Evolutionary conservation across 2,888 invertebrate genomes (phyloP).

Genomic region (Trichogramma evanescens): DNA sequence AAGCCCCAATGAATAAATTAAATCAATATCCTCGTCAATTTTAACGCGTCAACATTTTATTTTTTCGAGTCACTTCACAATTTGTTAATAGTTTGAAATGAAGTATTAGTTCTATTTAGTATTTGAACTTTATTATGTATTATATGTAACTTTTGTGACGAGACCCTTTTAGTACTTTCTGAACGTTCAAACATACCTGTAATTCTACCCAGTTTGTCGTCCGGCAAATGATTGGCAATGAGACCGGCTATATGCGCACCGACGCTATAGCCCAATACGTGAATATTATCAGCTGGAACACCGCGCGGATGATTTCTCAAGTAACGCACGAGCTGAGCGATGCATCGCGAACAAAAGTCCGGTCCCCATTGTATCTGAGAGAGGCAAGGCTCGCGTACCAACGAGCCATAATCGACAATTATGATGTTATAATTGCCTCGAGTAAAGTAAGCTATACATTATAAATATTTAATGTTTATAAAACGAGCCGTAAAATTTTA

Average conservation of each 20-base stretch:
- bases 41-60: too few relatives aligned
- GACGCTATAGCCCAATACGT: constrained; percentile 80
- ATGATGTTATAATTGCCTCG: constrained; percentile 77
- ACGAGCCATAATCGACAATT: constrained; percentile 75
- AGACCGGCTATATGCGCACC: constrained; percentile 81
- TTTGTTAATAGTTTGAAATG: too few relatives aligned
- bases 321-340: constrained; percentile 74
- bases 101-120: too few relatives aligned
- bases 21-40: too few relatives aligned
- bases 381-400: constrained; percentile 77
- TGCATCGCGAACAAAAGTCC: constrained; percentile 58
- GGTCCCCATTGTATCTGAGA: constrained; percentile 59
- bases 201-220: constrained; percentile 75
- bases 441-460: constrained; percentile 62
- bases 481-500: neutral
- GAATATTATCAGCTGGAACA: constrained; percentile 65
- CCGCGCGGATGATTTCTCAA: constrained; percentile 71
- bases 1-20: too few relatives aligned
- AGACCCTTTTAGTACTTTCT: too few relatives aligned
- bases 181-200: constrained; percentile 53
- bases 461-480: neutral
- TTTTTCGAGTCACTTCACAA: too few relatives aligned
- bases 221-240: constrained; percentile 68
- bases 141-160: too few relatives aligned
- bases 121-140: too few relatives aligned